Percentiles rank a stretch among this genome's conserved stretches.
Evolutionary conservation across 2,113 vertebrate genomes (phyloP).

Genomic region (Gymnogyps californianus): DNA sequence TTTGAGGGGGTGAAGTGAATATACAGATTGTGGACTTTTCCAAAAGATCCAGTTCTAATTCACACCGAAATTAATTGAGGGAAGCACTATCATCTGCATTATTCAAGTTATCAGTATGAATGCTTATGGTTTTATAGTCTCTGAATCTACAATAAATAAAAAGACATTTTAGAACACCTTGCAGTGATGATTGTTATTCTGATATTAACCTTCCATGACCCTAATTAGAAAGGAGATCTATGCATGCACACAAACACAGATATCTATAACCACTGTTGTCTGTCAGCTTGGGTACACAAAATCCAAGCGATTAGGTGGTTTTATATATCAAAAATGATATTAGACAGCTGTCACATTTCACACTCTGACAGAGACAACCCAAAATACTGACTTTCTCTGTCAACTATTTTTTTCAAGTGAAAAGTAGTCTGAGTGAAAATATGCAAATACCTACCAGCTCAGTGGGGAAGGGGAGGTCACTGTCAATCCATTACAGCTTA

Average conservation of each 20-base stretch:
- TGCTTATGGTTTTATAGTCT: neutral
- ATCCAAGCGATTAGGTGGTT: neutral
- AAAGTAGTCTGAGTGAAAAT: neutral
- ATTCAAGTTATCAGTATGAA: neutral
- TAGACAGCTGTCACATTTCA: neutral
- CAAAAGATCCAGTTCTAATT: neutral
- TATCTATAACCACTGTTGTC: neutral
- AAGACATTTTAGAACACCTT: neutral
- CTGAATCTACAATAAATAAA: neutral
- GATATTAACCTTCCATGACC: neutral
- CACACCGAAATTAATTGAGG: neutral
- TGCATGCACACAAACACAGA: accelerated
- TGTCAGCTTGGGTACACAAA: neutral
- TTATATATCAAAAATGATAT: neutral
- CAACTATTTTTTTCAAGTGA: neutral
- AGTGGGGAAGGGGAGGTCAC: neutral
- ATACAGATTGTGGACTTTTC: neutral
- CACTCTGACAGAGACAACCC: neutral
- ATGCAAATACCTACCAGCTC: neutral
- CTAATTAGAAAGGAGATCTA: neutral
- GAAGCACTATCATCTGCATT: neutral
- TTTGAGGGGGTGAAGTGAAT: neutral
- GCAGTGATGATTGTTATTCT: neutral
- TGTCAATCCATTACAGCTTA: neutral
- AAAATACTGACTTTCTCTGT: neutral